Percentiles rank a stretch among this genome's conserved stretches.
Conservation (phyloP, 2,888 invertebrate species). For the Rhagonycha lutea region DNA sequence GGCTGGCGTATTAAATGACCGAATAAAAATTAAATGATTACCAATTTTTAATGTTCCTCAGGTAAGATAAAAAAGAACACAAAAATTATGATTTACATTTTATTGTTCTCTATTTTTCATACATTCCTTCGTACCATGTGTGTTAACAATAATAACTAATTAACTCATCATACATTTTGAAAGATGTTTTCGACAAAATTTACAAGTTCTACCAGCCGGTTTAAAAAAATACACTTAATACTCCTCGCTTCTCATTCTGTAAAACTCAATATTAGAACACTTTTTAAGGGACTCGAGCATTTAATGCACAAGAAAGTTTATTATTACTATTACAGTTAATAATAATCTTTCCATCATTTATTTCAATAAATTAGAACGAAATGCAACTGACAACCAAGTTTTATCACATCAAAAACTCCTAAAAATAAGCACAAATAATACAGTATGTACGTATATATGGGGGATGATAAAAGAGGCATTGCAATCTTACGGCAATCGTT, state of each 20-base stretch:
- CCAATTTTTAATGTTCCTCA: too few relatives aligned
- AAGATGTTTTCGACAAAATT: neutral
- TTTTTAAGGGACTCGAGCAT: neutral
- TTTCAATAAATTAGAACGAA: neutral
- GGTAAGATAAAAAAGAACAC: neutral
- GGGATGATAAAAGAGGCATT: neutral
- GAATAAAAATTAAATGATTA: too few relatives aligned
- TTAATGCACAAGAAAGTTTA: neutral
- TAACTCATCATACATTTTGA: neutral
- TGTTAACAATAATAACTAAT: constrained; percentile 13
- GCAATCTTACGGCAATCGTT: neutral
- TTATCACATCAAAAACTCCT: constrained; percentile 1
- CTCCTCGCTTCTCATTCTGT: neutral
- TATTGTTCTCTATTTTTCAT: constrained; percentile 27
- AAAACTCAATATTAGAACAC: neutral
- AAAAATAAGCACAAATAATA: neutral
- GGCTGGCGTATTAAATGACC: too few relatives aligned
- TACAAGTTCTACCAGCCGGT: neutral
- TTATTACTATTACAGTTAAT: neutral
- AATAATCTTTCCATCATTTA: neutral
- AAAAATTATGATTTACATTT: constrained; percentile 16
- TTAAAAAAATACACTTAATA: neutral
- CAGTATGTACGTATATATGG: neutral
- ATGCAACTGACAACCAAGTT: neutral
- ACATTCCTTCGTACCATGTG: constrained; percentile 28